phyloP scores from a whole-genome alignment of 2,888 invertebrate species.

The Lasioglossum zephyrum region DNA sequence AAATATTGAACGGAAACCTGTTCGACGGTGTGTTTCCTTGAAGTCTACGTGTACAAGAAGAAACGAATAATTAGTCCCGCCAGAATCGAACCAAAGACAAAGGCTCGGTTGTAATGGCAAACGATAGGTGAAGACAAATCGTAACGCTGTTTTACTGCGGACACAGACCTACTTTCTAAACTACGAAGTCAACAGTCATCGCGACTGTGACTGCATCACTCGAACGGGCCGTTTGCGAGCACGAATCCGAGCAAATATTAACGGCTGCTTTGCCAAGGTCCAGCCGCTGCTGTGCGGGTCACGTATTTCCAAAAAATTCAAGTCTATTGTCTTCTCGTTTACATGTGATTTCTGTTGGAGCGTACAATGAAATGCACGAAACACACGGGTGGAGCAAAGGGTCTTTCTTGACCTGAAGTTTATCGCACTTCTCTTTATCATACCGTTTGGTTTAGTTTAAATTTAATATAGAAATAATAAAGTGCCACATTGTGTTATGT shows the following conservation, averaged over 20 bases:
- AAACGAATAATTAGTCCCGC: neutral
- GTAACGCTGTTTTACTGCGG: neutral
- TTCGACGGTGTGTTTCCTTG: neutral
- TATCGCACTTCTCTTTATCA: no score
- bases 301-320: slow-evolving; percentile 22
- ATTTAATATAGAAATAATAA: no score
- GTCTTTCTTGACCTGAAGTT: no score
- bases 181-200: slow-evolving; percentile 49
- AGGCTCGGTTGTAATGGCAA: neutral
- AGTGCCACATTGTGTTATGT: no score
- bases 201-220: slow-evolving; percentile 42
- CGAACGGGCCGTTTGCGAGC: slow-evolving; percentile 34
- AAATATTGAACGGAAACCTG: slow-evolving; percentile 9
- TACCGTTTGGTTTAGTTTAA: no score
- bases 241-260: slow-evolving; percentile 60
- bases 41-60: neutral
- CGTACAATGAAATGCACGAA: no score
- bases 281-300: neutral
- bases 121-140: neutral
- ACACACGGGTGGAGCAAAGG: no score
- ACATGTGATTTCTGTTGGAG: no score
- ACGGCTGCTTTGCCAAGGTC: slow-evolving; percentile 51
- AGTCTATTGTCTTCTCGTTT: neutral
- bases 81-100: neutral
- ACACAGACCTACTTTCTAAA: slow-evolving; percentile 25